Base-by-base conservation (phyloP, 2,113 vertebrate species). In the Hydrochoerus hydrochaeris region DNA sequence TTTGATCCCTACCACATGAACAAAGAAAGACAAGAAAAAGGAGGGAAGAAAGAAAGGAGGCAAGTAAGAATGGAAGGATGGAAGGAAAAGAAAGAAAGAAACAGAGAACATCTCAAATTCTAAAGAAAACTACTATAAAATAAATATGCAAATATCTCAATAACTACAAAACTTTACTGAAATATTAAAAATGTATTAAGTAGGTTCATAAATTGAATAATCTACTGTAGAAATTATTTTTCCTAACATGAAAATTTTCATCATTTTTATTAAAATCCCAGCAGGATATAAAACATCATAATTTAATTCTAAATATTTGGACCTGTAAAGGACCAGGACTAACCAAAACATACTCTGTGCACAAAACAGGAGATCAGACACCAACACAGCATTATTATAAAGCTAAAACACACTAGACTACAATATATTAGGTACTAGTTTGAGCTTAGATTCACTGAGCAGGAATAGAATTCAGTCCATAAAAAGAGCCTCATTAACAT, bases 321-420 rank as follows among this genome's bases (percentile, higher is more conserved):
- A 54, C 28, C 35, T 41, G 26, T 57, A 13, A 67, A 69, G 6
- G 17, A 10, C 17, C 38, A 32, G 16, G 8, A 67, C 2, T 28
- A 52, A 12, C 24, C n/a, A 57, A 54, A 19, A 28, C 58, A 69
- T 20, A 54, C 11, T 82, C 35, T 8, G 14, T 32, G 4, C 54
- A 91, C 3, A 82, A 82, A 91, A n/a, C 7, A 52, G 14, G 32
- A 52, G 8, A 38, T 80, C 24, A 57, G 60, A 52, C 0, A 54
- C 46, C 65, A 26, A 41, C 26, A 26, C 26, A 81, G 24, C 54
- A 17, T 2, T 81, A 35, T 35, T 26, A 32, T 16, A 67, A 16
- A 75, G n/a, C 3, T n/a, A 1, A 13, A 13, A 16, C 8, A 30
- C 19, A 0, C 8, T 41, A 14, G 26, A 5, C 26, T 38, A 38